Evolutionary conservation across 2,888 invertebrate species (phyloP).

Genomic region (Metacarcinus magister): DNA sequence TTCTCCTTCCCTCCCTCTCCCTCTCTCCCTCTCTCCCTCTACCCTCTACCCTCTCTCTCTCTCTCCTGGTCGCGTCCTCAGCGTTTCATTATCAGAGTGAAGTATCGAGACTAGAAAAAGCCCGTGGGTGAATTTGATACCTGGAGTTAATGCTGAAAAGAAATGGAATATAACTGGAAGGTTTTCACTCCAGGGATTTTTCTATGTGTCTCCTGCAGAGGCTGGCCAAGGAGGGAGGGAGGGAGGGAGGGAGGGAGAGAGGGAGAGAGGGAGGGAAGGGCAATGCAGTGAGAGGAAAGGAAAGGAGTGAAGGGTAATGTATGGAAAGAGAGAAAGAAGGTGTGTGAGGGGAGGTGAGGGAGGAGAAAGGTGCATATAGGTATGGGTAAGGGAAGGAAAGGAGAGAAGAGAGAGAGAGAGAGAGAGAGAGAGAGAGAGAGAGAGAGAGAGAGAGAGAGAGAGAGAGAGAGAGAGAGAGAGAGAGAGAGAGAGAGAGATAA

Average conservation of each 20-base stretch:
- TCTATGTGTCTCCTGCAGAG: slow-evolving; percentile 55
- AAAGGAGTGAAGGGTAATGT: background rate
- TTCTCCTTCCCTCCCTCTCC: background rate
- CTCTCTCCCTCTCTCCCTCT: background rate
- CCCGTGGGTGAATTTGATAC: slow-evolving; percentile 63
- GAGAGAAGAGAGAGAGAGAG: background rate
- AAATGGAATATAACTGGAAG: slow-evolving; percentile 51
- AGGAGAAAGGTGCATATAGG: background rate
- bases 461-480: background rate
- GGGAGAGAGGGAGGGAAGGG: background rate
- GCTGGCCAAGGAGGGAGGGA: background rate
- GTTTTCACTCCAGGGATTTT: slow-evolving; percentile 54
- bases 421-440: background rate
- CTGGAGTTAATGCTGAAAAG: slow-evolving; percentile 67
- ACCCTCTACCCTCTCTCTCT: background rate
- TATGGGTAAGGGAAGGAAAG: background rate
- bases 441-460: background rate
- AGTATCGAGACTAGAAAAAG: slow-evolving; percentile 61
- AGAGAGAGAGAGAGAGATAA: too few species aligned
- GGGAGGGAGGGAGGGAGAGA: background rate
- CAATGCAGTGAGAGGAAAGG: background rate
- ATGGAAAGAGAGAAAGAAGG: too few species aligned
- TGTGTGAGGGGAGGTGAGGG: too few species aligned
- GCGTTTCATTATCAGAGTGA: slow-evolving; percentile 63
- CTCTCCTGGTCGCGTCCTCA: slow-evolving; percentile 26